Percentiles rank a stretch among this genome's conserved stretches.
phyloP scores from a whole-genome alignment of 2,888 invertebrate species.

The Lithophane semibrunnea region DNA sequence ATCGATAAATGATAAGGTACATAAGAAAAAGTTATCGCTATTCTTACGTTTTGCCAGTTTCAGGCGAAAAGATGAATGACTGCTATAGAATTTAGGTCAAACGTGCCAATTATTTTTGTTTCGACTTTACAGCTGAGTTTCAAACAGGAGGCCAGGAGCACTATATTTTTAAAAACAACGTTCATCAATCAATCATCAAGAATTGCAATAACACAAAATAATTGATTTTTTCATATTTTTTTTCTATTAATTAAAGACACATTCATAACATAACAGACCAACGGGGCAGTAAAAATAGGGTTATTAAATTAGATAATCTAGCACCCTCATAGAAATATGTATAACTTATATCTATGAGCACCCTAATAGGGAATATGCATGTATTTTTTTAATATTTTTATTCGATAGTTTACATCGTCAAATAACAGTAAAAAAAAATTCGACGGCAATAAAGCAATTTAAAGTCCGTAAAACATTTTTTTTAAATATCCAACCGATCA shows the following conservation, averaged over 20 bases:
- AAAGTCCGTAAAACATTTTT: too few relatives aligned
- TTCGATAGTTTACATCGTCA: too few relatives aligned
- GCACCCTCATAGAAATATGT: too few relatives aligned
- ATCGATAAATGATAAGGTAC: slow-evolving; percentile 54
- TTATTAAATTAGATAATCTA: not conserved
- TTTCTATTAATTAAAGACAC: not conserved
- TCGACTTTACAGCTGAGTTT: not conserved
- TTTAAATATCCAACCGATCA: too few relatives aligned
- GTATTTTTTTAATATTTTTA: too few relatives aligned
- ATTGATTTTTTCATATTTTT: not conserved
- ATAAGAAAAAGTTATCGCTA: slow-evolving; percentile 40
- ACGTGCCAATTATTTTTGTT: slow-evolving; percentile 27
- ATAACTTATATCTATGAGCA: too few relatives aligned
- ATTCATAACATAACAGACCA: too few relatives aligned
- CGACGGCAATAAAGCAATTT: too few relatives aligned
- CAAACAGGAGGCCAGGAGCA: not conserved
- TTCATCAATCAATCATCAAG: slow-evolving; percentile 5
- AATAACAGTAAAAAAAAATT: too few relatives aligned
- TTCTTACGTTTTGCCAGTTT: slow-evolving; percentile 44
- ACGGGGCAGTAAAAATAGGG: too few relatives aligned
- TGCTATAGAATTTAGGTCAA: slow-evolving; percentile 55
- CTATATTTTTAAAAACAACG: slow-evolving; percentile 7
- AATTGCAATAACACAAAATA: not conserved
- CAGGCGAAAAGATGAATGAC: slow-evolving; percentile 54
- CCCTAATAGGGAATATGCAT: too few relatives aligned